Evolutionary conservation across 37 sponge, comb jelly and placozoan species (phyloP).

Genomic region (Agelas oroides): DNA sequence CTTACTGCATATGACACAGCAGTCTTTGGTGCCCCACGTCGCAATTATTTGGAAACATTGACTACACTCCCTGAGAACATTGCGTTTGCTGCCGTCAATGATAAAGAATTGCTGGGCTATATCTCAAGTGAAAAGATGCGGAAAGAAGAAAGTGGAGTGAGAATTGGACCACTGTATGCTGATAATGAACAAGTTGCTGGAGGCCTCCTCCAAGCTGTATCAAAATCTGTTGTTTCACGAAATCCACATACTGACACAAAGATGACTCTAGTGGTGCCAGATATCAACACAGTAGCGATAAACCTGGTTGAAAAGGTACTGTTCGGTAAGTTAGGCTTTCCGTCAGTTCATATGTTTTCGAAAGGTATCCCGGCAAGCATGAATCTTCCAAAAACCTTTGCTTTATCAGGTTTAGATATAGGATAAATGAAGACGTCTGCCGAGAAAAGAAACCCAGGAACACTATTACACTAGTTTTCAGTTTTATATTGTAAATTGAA

Average conservation of each 20-base stretch:
- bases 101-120: slow-evolving; percentile 16
- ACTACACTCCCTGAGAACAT: neutral
- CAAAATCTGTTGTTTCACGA: neutral
- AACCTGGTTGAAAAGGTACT: too few relatives aligned
- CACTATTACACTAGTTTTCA: too few relatives aligned
- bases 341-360: too few relatives aligned
- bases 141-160: neutral
- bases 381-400: too few relatives aligned
- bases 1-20: slow-evolving; percentile 21
- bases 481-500: too few relatives aligned
- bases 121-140: neutral
- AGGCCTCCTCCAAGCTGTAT: neutral
- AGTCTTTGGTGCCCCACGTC: slow-evolving; percentile 9
- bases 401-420: too few relatives aligned
- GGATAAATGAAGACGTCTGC: too few relatives aligned
- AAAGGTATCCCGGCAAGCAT: too few relatives aligned
- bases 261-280: too few relatives aligned
- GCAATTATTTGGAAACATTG: neutral
- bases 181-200: slow-evolving; percentile 5
- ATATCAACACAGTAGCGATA: too few relatives aligned
- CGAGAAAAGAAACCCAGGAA: too few relatives aligned
- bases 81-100: slow-evolving; percentile 10
- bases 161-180: slow-evolving; percentile 33
- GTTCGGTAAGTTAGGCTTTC: too few relatives aligned
- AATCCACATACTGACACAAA: neutral